Percentiles rank a stretch among this genome's conserved stretches.
These are phyloP conservation scores for Paracanthobrama guichenoti DNA, from an alignment of 2,113 vertebrate genomes.

Conservation along the genomic window DNA sequence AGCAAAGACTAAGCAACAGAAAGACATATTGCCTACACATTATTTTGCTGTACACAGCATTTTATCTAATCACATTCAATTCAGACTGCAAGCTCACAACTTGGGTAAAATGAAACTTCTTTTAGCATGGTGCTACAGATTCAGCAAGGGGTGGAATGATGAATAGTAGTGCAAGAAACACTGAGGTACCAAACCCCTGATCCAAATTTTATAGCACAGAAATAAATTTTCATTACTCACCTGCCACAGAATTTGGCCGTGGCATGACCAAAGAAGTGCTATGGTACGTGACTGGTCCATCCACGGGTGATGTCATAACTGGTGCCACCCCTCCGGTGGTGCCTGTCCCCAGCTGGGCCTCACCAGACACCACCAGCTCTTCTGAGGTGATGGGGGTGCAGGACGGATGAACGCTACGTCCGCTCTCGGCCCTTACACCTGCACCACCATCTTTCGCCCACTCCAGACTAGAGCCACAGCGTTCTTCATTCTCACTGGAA, in stretches of 20 bases:
- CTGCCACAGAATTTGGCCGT: constrained; percentile 97
- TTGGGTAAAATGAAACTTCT: background rate
- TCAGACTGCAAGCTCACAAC: background rate
- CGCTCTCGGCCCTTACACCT: constrained; percentile 57
- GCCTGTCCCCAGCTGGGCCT: constrained; percentile 58
- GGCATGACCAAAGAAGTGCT: constrained; percentile 86
- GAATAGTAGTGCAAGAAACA: background rate
- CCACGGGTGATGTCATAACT: constrained; percentile 64
- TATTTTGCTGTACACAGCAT: background rate
- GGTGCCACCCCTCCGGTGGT: constrained; percentile 75
- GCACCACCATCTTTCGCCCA: constrained; percentile 86
- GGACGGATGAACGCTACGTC: constrained; percentile 73
- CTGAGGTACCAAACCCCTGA: background rate
- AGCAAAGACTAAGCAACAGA: background rate
- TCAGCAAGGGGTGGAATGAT: background rate
- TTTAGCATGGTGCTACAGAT: background rate
- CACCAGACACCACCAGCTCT: constrained; percentile 64
- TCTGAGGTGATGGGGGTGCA: constrained; percentile 81
- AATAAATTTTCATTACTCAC: constrained; percentile 67
- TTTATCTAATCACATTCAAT: background rate
- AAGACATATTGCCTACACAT: background rate
- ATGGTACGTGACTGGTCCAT: constrained; percentile 63
- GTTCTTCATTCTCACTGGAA: constrained; percentile 97
- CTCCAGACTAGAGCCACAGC: constrained; percentile 88
- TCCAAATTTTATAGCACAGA: background rate